A percentile compares a stretch with the other conserved stretches of the same genome.
These are phyloP conservation scores for Rhorus exstirpatorius DNA, from an alignment of 2,888 invertebrate species.

Conservation along the genomic window DNA sequence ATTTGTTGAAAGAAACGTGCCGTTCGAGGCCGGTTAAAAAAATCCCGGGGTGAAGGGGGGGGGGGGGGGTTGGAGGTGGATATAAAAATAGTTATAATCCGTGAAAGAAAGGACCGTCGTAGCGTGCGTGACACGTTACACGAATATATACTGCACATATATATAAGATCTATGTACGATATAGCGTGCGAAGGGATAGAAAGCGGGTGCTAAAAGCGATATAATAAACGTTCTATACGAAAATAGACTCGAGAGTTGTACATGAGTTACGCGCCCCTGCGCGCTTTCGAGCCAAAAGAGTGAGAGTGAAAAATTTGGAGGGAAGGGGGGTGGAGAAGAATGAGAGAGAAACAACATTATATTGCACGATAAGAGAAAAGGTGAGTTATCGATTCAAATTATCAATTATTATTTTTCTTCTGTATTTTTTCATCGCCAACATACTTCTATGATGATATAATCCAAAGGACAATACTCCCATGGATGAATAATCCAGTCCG, in stretches of 20 bases:
- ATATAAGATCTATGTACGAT: constrained; percentile 27
- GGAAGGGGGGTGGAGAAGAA: background rate
- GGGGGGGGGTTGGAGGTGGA: too few relatives aligned
- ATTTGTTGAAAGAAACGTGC: constrained; percentile 23
- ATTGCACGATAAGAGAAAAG: constrained; percentile 47
- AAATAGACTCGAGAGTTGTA: constrained; percentile 45
- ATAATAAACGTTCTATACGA: constrained; percentile 44
- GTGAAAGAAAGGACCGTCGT: constrained; percentile 14
- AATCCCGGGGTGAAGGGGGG: background rate
- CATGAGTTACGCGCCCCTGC: background rate
- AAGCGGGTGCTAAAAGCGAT: constrained; percentile 52
- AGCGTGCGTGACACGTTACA: constrained; percentile 12
- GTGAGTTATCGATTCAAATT: constrained; percentile 44
- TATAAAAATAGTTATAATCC: constrained; percentile 1
- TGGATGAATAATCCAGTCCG: too few relatives aligned
- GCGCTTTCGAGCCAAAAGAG: constrained; percentile 38
- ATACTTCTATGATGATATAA: too few relatives aligned
- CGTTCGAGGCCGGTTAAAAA: background rate
- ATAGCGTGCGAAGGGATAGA: constrained; percentile 28
- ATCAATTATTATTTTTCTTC: background rate
- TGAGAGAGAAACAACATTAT: constrained; percentile 22
- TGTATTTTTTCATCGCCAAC: background rate
- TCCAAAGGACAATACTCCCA: too few relatives aligned
- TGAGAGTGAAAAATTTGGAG: constrained; percentile 54
- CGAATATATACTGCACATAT: background rate